Percentiles rank a stretch among this genome's conserved stretches.
These are phyloP conservation scores for Acanthopagrus latus DNA, from an alignment of 2,797 vertebrate species.

Conservation along the genomic window DNA sequence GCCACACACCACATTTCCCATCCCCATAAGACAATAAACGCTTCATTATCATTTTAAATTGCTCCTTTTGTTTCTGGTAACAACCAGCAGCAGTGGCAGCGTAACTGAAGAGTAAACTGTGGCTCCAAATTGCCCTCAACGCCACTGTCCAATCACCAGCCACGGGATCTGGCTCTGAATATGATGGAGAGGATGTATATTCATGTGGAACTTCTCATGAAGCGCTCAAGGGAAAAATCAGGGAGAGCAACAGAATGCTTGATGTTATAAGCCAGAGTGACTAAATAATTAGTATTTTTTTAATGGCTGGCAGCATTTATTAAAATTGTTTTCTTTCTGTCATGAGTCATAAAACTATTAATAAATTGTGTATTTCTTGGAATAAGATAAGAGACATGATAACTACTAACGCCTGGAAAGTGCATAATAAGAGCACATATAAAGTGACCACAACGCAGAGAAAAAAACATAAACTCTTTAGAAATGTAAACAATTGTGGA, in stretches of 20 bases:
- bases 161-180: conserved; percentile 34
- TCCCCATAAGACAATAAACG: conserved; percentile 83
- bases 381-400: conserved; percentile 29
- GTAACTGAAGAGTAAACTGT: conserved; percentile 72
- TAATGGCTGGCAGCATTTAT: background rate
- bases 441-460: conserved; percentile 24
- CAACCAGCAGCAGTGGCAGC: conserved; percentile 55
- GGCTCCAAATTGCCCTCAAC: conserved; percentile 59
- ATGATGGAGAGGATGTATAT: conserved; percentile 38
- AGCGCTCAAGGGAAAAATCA: conserved; percentile 20
- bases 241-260: conserved; percentile 26
- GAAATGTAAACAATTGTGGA: conserved; percentile 61
- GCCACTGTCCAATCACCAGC: conserved; percentile 55
- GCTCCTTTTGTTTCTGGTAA: conserved; percentile 79
- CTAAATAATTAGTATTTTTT: conserved; percentile 31
- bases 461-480: conserved; percentile 33
- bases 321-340: conserved; percentile 4
- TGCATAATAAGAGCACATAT: conserved; percentile 24
- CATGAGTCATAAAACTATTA: conserved; percentile 18
- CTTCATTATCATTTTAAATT: conserved; percentile 87
- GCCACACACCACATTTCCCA: conserved; percentile 75
- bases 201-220: conserved; percentile 39
- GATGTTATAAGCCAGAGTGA: conserved; percentile 35
- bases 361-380: conserved; percentile 9
- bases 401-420: conserved; percentile 17